These are phyloP conservation scores for Maconellicoccus hirsutus DNA, from an alignment of 1,140 invertebrate species.

Conservation along the genomic window DNA sequence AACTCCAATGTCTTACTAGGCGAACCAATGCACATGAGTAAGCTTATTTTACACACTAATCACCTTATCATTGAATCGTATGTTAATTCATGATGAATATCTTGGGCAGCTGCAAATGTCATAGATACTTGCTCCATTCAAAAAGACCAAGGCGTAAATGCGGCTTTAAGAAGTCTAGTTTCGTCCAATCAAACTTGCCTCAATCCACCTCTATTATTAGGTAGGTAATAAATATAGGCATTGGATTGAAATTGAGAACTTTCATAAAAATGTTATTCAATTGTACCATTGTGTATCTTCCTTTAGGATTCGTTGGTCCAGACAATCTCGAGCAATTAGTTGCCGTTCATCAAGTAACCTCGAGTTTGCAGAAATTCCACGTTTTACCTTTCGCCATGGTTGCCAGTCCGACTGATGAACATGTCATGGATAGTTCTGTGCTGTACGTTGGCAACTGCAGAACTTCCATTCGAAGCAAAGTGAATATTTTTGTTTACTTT, in stretches of 20 bases:
- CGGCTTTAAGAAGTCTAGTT: conserved; percentile 1
- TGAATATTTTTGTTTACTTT: background rate
- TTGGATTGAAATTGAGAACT: too few species aligned
- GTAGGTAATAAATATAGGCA: background rate
- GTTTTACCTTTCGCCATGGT: background rate
- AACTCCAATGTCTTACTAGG: background rate
- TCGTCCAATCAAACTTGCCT: background rate
- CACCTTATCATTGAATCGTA: background rate
- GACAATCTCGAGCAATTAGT: background rate
- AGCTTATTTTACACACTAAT: background rate
- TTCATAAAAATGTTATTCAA: background rate
- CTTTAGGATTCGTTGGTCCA: conserved; percentile 10
- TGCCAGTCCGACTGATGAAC: too few species aligned
- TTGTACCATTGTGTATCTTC: too few species aligned
- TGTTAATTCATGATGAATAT: background rate
- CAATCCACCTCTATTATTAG: background rate
- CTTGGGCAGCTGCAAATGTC: background rate
- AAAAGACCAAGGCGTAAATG: background rate
- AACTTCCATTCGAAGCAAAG: background rate
- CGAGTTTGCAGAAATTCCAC: background rate
- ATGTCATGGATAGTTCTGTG: background rate
- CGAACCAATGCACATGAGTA: background rate
- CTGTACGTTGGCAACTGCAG: background rate
- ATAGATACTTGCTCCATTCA: background rate
- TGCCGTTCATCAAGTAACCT: background rate